These are phyloP conservation scores for Petrophora chlorosata DNA, from an alignment of 2,888 invertebrate species.

Conservation along the genomic window DNA sequence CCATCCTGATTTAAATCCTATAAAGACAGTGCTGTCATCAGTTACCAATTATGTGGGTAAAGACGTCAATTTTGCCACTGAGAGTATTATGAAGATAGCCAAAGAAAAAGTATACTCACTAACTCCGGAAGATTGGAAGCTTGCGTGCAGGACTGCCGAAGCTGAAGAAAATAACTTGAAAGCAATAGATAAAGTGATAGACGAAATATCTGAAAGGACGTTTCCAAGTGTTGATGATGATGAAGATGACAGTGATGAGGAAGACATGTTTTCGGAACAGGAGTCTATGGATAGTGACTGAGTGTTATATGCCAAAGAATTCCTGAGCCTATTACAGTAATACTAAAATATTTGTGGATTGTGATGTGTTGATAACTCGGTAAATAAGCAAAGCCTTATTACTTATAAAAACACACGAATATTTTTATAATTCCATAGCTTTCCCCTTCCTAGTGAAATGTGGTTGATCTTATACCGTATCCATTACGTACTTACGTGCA, in stretches of 20 bases:
- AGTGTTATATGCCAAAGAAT: constrained; percentile 1
- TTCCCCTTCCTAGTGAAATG: too few species aligned
- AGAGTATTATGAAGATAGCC: constrained; percentile 44
- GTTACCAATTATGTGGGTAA: constrained; percentile 42
- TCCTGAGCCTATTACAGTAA: too few species aligned
- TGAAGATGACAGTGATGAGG: constrained; percentile 40
- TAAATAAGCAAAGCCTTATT: neutral
- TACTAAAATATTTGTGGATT: too few species aligned
- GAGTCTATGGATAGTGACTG: constrained; percentile 46
- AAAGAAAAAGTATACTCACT: constrained; percentile 41
- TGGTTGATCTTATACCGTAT: too few species aligned
- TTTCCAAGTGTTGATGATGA: constrained; percentile 39
- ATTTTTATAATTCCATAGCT: too few species aligned
- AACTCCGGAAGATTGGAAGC: constrained; percentile 40
- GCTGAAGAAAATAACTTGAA: constrained; percentile 46
- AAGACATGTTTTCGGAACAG: constrained; percentile 40
- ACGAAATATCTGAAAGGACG: constrained; percentile 44
- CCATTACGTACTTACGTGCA: too few species aligned
- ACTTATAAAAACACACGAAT: too few species aligned
- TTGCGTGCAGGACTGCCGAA: constrained; percentile 36
- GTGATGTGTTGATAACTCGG: too few species aligned
- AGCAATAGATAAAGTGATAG: constrained; percentile 43
- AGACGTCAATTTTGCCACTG: constrained; percentile 35
- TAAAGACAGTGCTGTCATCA: constrained; percentile 36
- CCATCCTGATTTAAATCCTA: constrained; percentile 44